These are phyloP conservation scores for Acanthurus tractus DNA, from an alignment of 2,797 vertebrate genomes.

Conservation along the genomic window DNA sequence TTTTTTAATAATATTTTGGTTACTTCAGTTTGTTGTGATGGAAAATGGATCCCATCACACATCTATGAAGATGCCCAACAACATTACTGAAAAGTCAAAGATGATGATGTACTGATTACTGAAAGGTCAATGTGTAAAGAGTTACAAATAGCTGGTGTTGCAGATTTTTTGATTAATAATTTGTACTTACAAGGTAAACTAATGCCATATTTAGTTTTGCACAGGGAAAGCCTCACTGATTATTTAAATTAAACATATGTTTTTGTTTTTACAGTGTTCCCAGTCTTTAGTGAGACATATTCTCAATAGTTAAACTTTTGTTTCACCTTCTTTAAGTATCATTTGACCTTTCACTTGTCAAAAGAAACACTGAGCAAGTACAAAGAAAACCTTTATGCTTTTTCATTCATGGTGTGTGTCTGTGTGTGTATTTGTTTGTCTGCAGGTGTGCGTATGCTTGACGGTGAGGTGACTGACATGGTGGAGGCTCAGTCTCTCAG, in stretches of 20 bases:
- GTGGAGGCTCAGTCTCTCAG: slow-evolving; percentile 97
- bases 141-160: too few relatives aligned
- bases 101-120: background rate
- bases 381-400: slow-evolving; percentile 16
- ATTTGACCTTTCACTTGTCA: background rate
- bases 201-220: background rate
- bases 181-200: background rate
- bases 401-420: background rate
- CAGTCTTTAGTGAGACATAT: background rate
- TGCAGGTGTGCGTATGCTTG: slow-evolving; percentile 97
- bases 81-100: background rate
- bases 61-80: background rate
- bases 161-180: too few relatives aligned
- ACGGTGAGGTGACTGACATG: slow-evolving; percentile 97
- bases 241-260: background rate
- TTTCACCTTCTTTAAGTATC: background rate
- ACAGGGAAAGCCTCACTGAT: background rate
- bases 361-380: background rate
- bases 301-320: background rate
- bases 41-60: background rate
- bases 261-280: background rate
- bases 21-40: too few relatives aligned
- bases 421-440: slow-evolving; percentile 3
- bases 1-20: too few relatives aligned
- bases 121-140: background rate